A percentile compares a stretch with the other conserved stretches of the same genome.
Conservation (phyloP, 2,797 vertebrate genomes). For the Pampus argenteus region DNA sequence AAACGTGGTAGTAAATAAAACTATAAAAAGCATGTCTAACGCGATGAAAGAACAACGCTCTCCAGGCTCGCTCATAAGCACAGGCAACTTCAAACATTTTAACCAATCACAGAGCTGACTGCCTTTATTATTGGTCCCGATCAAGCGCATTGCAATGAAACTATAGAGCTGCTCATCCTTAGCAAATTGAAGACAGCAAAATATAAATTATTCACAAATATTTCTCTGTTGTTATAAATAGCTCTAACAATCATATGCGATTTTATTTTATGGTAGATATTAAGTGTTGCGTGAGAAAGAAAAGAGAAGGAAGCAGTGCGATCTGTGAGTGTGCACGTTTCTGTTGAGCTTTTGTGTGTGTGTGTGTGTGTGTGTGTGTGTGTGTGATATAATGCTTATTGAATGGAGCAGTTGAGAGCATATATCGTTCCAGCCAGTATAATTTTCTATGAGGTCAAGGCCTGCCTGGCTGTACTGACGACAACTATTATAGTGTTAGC, state of each 20-base stretch:
- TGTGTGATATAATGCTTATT: conserved; percentile 40
- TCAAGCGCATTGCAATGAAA: too few species aligned
- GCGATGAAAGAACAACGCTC: too few species aligned
- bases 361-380: background rate
- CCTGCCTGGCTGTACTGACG: conserved; percentile 47
- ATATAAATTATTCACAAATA: too few species aligned
- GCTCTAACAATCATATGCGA: background rate
- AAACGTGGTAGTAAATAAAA: too few species aligned
- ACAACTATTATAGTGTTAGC: conserved; percentile 50
- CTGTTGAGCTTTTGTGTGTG: background rate
- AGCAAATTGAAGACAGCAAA: too few species aligned
- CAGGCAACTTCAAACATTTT: too few species aligned
- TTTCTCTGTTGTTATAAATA: too few species aligned
- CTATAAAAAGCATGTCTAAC: too few species aligned
- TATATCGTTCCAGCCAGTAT: conserved; percentile 41
- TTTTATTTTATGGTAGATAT: background rate
- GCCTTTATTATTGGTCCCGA: too few species aligned
- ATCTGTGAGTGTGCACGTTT: background rate
- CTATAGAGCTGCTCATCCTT: too few species aligned
- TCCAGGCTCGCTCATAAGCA: too few species aligned
- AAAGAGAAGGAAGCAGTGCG: background rate
- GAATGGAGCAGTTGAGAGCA: conserved; percentile 48
- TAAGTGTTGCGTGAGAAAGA: background rate
- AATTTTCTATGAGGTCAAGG: conserved; percentile 57
- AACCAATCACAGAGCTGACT: too few species aligned